phyloP scores from a whole-genome alignment of 2,888 invertebrate genomes.

The Baronia brevicornis region DNA sequence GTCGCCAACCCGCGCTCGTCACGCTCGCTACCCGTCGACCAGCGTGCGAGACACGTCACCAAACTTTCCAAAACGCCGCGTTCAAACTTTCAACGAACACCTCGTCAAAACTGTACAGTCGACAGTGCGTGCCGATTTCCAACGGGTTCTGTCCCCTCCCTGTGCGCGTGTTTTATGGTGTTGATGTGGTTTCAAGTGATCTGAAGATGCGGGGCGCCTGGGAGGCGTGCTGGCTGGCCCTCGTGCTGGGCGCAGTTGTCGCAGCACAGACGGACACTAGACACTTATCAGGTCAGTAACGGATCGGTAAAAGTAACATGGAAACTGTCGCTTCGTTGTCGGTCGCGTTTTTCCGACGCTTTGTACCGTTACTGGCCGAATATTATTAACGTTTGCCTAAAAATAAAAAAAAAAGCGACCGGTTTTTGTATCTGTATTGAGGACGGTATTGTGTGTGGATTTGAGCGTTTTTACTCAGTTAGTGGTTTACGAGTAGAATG shows the following conservation, averaged over 20 bases:
- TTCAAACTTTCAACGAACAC: slow-evolving; percentile 39
- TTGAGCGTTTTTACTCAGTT: no score
- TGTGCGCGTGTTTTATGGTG: slow-evolving; percentile 48
- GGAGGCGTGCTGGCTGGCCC: slow-evolving; percentile 60
- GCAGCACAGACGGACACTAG: slow-evolving; percentile 61
- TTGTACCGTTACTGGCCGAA: no score
- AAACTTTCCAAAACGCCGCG: slow-evolving; percentile 55
- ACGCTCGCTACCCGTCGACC: slow-evolving; percentile 22
- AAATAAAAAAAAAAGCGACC: no score
- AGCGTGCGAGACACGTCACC: slow-evolving; percentile 46
- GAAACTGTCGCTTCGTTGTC: no score
- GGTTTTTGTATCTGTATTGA: no score
- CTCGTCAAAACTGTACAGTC: neutral
- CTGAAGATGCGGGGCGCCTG: slow-evolving; percentile 66
- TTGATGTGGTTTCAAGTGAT: slow-evolving; percentile 62
- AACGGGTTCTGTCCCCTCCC: slow-evolving; percentile 27
- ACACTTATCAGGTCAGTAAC: slow-evolving; percentile 59
- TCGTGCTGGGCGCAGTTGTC: slow-evolving; percentile 42
- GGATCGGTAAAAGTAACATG: slow-evolving; percentile 9
- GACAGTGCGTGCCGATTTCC: slow-evolving; percentile 28
- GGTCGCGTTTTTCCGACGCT: no score
- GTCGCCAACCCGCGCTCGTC: slow-evolving; percentile 46
- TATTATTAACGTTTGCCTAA: no score
- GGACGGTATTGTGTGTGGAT: no score
- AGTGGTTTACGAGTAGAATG: no score